These are phyloP conservation scores for Harpagoxenus sublaevis DNA, from an alignment of 2,888 invertebrate genomes.

Conservation along the genomic window DNA sequence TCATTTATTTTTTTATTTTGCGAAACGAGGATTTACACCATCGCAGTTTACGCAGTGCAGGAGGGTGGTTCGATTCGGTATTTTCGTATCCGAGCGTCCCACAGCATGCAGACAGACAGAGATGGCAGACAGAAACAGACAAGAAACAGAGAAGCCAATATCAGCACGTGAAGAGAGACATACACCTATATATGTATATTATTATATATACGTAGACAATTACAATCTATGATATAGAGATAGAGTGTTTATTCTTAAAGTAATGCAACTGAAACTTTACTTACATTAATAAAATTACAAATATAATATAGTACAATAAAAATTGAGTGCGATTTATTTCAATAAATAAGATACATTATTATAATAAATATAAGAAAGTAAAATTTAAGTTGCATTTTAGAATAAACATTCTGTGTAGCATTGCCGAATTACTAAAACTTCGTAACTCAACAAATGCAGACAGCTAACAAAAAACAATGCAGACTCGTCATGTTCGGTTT, in stretches of 20 bases:
- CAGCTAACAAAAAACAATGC: slow-evolving; percentile 1
- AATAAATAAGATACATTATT: not conserved
- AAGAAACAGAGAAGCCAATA: slow-evolving; percentile 88
- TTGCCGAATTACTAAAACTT: slow-evolving; percentile 11
- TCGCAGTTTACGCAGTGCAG: slow-evolving; percentile 73
- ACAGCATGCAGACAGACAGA: slow-evolving; percentile 88
- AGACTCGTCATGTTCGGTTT: not conserved
- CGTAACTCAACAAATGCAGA: not conserved
- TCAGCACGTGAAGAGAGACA: slow-evolving; percentile 81
- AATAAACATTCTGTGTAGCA: slow-evolving; percentile 18
- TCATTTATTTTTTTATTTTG: slow-evolving; percentile 40
- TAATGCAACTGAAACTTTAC: slow-evolving; percentile 9
- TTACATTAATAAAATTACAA: slow-evolving; percentile 53
- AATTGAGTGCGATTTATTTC: not conserved
- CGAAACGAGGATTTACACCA: slow-evolving; percentile 55
- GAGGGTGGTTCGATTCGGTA: slow-evolving; percentile 69
- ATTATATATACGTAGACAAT: slow-evolving; percentile 44
- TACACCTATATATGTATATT: slow-evolving; percentile 72
- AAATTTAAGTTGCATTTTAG: slow-evolving; percentile 12
- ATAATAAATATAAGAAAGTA: slow-evolving; percentile 3
- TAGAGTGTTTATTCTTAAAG: slow-evolving; percentile 35
- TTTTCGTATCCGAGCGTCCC: slow-evolving; percentile 86
- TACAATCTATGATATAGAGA: slow-evolving; percentile 14
- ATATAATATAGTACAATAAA: not conserved
- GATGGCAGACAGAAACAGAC: slow-evolving; percentile 88